Percentiles rank a stretch among this genome's conserved stretches.
phyloP scores from a whole-genome alignment of 2,113 vertebrate species.

The Himantopus leucocephalus region DNA sequence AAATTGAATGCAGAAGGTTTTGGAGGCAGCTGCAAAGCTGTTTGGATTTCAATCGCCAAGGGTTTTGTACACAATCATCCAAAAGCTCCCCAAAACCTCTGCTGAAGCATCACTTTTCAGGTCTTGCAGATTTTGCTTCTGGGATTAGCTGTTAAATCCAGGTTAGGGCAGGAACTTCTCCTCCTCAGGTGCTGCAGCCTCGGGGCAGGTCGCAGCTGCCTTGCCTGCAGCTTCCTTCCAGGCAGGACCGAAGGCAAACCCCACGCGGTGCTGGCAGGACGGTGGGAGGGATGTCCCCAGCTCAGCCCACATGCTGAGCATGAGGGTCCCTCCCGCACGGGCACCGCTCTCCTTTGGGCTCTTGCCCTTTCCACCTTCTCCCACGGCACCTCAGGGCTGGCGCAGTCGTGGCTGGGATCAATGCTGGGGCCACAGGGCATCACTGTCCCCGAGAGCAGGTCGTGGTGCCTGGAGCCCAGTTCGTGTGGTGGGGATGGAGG shows the following conservation, averaged over 20 bases:
- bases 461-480: accelerated
- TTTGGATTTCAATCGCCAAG: background rate
- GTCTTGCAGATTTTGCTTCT: background rate
- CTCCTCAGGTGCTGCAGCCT: background rate
- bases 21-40: background rate
- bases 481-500: accelerated
- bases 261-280: background rate
- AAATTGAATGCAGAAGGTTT: background rate
- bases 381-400: accelerated
- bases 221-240: background rate
- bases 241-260: background rate
- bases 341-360: accelerated
- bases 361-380: background rate
- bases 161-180: background rate
- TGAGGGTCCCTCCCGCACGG: accelerated
- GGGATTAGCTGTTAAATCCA: background rate
- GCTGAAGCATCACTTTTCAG: background rate
- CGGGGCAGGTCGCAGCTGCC: background rate
- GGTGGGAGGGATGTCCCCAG: background rate
- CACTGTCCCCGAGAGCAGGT: background rate
- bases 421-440: accelerated
- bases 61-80: background rate
- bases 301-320: background rate
- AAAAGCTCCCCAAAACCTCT: background rate
- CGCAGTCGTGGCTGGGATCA: background rate